phyloP scores from a whole-genome alignment of 2,888 invertebrate genomes.

The Ectemnius cavifrons region DNA sequence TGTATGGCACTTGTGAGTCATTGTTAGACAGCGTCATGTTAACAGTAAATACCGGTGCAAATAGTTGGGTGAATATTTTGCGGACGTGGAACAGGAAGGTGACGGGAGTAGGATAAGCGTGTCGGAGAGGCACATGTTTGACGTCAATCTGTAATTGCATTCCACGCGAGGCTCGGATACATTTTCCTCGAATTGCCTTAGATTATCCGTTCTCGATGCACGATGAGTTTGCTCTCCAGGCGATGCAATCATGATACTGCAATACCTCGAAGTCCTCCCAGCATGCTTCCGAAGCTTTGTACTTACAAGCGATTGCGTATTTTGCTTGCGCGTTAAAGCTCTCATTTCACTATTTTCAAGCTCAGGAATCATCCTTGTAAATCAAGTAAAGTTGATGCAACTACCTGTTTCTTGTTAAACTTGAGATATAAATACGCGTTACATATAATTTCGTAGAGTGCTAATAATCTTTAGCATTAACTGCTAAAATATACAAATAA shows the following conservation, averaged over 20 bases:
- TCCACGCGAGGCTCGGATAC: conserved; percentile 58
- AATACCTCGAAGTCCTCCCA: too few relatives aligned
- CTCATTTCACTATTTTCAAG: too few relatives aligned
- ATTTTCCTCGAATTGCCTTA: conserved; percentile 50
- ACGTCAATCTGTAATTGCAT: conserved; percentile 59
- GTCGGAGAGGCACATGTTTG: conserved; percentile 49
- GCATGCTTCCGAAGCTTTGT: conserved; percentile 24
- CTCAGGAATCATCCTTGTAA: too few relatives aligned
- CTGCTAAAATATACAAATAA: too few relatives aligned
- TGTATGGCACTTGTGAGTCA: too few relatives aligned
- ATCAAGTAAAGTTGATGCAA: too few relatives aligned
- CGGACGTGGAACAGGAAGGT: neutral
- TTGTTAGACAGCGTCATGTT: too few relatives aligned
- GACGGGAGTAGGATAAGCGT: conserved; percentile 33
- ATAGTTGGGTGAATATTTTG: neutral
- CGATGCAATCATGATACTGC: conserved; percentile 8
- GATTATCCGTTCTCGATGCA: conserved; percentile 53
- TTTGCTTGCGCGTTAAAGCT: too few relatives aligned
- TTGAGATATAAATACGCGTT: too few relatives aligned
- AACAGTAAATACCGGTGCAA: neutral
- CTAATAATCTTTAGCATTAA: too few relatives aligned
- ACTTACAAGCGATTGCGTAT: neutral
- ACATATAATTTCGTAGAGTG: too few relatives aligned
- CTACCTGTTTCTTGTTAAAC: too few relatives aligned
- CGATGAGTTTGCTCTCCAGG: conserved; percentile 24